Percentiles rank a stretch among this genome's conserved stretches.
Evolutionary conservation across 2,888 invertebrate species (phyloP).

Genomic region (Rhagonycha fulva): DNA sequence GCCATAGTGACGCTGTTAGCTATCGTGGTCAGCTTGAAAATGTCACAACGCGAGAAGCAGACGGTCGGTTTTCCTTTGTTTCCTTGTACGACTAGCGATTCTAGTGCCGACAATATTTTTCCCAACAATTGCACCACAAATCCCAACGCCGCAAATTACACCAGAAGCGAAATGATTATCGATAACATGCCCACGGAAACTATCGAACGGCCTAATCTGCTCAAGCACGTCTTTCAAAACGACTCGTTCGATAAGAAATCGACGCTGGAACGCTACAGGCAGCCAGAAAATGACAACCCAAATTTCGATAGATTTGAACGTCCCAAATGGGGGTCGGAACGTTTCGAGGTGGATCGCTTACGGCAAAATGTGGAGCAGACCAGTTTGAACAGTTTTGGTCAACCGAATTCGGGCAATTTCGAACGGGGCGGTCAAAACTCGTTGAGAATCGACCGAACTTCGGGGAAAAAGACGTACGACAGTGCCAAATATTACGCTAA

Average conservation of each 20-base stretch:
- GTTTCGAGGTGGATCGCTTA: slow-evolving; percentile 56
- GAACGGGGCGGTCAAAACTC: slow-evolving; percentile 46
- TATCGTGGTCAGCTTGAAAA: slow-evolving; percentile 77
- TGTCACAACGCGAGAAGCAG: slow-evolving; percentile 74
- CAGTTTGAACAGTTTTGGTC: slow-evolving; percentile 45
- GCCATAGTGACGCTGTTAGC: slow-evolving; percentile 84
- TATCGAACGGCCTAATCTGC: slow-evolving; percentile 59
- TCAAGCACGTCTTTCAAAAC: slow-evolving; percentile 63
- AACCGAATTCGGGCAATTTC: slow-evolving; percentile 46
- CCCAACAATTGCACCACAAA: slow-evolving; percentile 86
- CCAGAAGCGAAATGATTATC: slow-evolving; percentile 57
- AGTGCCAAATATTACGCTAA: slow-evolving; percentile 51
- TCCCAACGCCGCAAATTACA: slow-evolving; percentile 83
- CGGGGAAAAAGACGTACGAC: slow-evolving; percentile 48
- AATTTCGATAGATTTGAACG: slow-evolving; percentile 60
- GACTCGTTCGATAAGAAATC: slow-evolving; percentile 68
- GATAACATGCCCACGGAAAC: slow-evolving; percentile 56
- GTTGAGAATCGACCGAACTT: slow-evolving; percentile 45
- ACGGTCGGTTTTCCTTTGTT: slow-evolving; percentile 75
- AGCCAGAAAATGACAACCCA: slow-evolving; percentile 61
- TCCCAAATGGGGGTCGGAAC: slow-evolving; percentile 61
- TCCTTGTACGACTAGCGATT: slow-evolving; percentile 82
- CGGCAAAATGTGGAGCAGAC: slow-evolving; percentile 56
- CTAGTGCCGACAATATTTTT: slow-evolving; percentile 83
- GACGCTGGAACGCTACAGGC: slow-evolving; percentile 65